phyloP scores from a whole-genome alignment of 2,888 invertebrate species.

The Plebejus argus region DNA sequence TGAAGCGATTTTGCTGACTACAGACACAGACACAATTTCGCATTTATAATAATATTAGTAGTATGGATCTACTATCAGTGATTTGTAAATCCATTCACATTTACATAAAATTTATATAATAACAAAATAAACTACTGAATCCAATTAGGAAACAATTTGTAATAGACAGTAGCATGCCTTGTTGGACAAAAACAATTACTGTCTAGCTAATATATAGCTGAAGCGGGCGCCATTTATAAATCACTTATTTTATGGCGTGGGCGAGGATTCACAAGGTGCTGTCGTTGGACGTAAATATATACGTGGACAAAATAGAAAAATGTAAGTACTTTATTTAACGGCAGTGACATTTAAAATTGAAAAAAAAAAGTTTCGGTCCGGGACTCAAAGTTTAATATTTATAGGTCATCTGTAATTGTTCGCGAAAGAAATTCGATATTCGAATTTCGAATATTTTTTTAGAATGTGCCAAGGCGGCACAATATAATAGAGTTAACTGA shows the following conservation, averaged over 20 bases:
- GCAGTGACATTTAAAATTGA: background rate
- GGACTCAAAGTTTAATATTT: background rate
- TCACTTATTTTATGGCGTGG: slow-evolving; percentile 18
- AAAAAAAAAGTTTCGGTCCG: background rate
- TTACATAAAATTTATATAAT: no score
- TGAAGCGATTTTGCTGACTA: no score
- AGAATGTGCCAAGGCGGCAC: background rate
- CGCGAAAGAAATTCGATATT: background rate
- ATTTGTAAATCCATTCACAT: no score
- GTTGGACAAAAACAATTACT: slow-evolving; percentile 16
- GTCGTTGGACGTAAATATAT: background rate
- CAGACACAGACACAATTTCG: no score
- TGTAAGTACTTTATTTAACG: background rate
- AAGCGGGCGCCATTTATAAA: slow-evolving; percentile 21
- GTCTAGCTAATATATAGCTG: slow-evolving; percentile 14
- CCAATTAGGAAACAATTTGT: slow-evolving; percentile 10
- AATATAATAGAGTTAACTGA: background rate
- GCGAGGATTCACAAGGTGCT: slow-evolving; percentile 4
- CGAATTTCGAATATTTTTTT: background rate
- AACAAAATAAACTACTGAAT: background rate
- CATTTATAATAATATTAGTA: no score
- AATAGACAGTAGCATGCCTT: slow-evolving; percentile 15
- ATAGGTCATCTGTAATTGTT: background rate
- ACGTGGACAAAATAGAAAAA: background rate
- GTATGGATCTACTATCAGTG: no score